Evolutionary conservation across 2,113 vertebrate species (phyloP).

Genomic region (Uria aalge): DNA sequence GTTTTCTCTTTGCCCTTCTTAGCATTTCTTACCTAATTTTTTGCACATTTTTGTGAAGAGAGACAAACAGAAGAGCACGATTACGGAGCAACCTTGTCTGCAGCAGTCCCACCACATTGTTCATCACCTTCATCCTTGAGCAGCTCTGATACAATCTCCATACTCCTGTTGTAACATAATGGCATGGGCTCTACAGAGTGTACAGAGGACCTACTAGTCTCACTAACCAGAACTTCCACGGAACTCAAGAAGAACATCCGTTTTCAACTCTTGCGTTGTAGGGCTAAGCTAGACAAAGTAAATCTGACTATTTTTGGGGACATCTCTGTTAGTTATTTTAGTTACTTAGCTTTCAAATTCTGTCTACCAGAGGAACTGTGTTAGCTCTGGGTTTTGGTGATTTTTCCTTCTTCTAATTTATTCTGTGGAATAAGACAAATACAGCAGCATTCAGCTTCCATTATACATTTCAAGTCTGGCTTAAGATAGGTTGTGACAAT

Average conservation of each 20-base stretch:
- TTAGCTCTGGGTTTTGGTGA: neutral
- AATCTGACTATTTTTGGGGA: neutral
- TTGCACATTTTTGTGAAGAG: neutral
- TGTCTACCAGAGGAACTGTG: neutral
- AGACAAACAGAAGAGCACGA: neutral
- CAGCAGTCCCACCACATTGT: neutral
- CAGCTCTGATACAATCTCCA: neutral
- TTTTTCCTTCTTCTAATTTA: neutral
- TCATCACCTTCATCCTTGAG: neutral
- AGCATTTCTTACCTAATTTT: neutral
- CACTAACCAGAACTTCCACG: neutral
- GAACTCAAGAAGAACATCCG: neutral
- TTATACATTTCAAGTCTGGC: neutral
- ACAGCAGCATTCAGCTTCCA: neutral
- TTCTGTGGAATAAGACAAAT: neutral
- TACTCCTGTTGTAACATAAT: neutral
- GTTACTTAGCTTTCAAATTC: neutral
- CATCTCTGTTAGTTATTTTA: neutral
- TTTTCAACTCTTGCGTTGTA: neutral
- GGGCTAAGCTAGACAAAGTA: neutral
- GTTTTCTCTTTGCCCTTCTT: neutral
- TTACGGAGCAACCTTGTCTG: neutral
- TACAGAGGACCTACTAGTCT: neutral
- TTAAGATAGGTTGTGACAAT: neutral
- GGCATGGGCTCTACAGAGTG: rapidly evolving